Base-by-base conservation (phyloP, 64 coral and sea anemone species). In the Catalaphyllia jardinei region DNA sequence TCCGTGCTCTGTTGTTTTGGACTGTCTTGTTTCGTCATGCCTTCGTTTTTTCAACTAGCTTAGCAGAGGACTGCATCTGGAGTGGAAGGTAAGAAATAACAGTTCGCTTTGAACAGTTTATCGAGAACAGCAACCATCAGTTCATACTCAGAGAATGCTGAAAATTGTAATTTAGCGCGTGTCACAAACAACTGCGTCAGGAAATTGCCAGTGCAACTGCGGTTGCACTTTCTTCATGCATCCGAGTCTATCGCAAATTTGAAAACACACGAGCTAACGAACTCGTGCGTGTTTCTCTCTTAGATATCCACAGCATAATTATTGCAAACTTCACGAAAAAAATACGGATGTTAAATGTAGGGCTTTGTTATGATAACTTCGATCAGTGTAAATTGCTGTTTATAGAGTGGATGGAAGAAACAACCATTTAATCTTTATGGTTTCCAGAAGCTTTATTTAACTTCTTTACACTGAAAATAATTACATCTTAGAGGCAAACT, bases 41-140 rank as follows among this genome's bases (percentile, higher is more conserved):
- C 33, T 85, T 24, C 13, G 35, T 85, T 46, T 85, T 14, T 69
- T n/a, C 81, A 29, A 71, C 39, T 16, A 39, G 20, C 13, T 28
- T 85, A 20, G 81, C 52, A n/a, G 81, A 85, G 19, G 28, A 42
- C 18, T 85, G 81, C 27, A 85, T 85, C 42, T 85, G 81, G 81
- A 67, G 62, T 71, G 81, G 81, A 71, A 64, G 81, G 81, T 85
- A 52, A 71, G 76, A 79, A 57, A 64, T n/a, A 71, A 51, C 8
- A 71, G 2, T 33, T 22, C 46, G 5, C 15, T 46, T 71, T 85
- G 52, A 71, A 24, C 39, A 64, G 16, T 71, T 85, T 51, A n/a
- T 9, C 52, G 31, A 8, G 33, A 85, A 52, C 39, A 46, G 20
- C 17, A 71, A 24, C 33, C 62, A 71, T 10, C 60, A 69, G 4